Evolutionary conservation across 2,113 vertebrate species (phyloP).

Genomic region (Calyptommatus sinebrachiatus): DNA sequence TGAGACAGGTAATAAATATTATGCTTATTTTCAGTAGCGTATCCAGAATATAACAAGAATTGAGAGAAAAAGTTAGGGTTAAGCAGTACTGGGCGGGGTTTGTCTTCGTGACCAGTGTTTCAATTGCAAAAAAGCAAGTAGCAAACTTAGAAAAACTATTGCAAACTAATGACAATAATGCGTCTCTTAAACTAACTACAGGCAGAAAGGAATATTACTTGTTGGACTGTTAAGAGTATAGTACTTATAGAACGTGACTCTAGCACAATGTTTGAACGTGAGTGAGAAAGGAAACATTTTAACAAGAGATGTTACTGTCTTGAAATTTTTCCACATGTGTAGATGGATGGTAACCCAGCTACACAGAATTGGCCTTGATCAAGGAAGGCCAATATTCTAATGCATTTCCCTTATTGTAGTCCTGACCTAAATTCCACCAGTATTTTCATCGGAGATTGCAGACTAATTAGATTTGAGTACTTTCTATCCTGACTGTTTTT

Average conservation of each 20-base stretch:
- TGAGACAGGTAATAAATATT: conserved; percentile 87
- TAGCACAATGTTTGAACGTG: neutral
- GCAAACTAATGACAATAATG: neutral
- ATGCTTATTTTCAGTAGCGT: neutral
- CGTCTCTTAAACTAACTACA: too few relatives aligned
- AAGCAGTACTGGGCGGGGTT: neutral
- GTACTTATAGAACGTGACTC: neutral
- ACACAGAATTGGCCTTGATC: too few relatives aligned
- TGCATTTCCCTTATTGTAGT: too few relatives aligned
- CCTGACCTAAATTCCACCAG: too few relatives aligned
- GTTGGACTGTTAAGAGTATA: neutral
- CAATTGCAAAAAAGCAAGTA: neutral
- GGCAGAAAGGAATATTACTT: neutral
- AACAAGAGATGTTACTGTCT: neutral
- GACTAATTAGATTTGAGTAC: neutral
- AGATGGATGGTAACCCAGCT: too few relatives aligned
- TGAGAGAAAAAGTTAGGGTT: neutral
- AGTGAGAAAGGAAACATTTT: neutral
- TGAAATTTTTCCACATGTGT: neutral
- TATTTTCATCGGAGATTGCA: neutral
- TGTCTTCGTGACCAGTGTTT: neutral
- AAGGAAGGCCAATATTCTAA: too few relatives aligned
- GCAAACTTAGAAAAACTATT: neutral
- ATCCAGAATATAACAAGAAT: neutral
- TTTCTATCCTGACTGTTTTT: neutral